Evolutionary conservation across 2,797 vertebrate genomes (phyloP).

Genomic region (Pipistrellus kuhlii): DNA sequence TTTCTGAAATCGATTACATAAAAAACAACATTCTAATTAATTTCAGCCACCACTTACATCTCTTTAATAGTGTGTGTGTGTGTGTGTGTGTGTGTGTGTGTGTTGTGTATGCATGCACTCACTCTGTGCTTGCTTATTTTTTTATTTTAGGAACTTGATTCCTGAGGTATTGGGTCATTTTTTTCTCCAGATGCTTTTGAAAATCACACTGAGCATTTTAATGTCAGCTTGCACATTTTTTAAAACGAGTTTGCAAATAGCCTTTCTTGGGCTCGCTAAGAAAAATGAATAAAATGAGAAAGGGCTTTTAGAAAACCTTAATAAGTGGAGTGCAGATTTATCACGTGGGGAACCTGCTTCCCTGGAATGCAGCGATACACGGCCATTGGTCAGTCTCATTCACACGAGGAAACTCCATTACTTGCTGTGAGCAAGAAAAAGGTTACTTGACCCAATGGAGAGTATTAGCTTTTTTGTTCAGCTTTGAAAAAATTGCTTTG

Average conservation of each 20-base stretch:
- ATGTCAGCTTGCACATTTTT: neutral
- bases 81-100: neutral
- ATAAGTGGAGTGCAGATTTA: slow-evolving; percentile 20
- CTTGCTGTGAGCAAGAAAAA: slow-evolving; percentile 66
- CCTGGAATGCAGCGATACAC: neutral
- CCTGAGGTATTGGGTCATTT: neutral
- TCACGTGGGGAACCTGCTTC: slow-evolving; percentile 6
- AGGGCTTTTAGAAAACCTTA: slow-evolving; percentile 51
- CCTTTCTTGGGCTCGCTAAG: slow-evolving; percentile 23
- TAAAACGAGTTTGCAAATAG: neutral
- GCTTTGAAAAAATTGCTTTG: slow-evolving; percentile 82
- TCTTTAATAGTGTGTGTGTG: neutral
- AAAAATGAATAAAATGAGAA: slow-evolving; percentile 66
- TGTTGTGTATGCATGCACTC: fast-evolving
- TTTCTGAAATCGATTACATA: neutral
- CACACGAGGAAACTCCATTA: slow-evolving; percentile 62
- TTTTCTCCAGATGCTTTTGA: slow-evolving; percentile 16
- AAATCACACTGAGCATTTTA: slow-evolving; percentile 32
- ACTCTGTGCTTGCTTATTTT: neutral
- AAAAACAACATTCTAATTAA: slow-evolving; percentile 33
- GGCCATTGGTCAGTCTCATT: slow-evolving; percentile 59
- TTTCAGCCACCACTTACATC: neutral
- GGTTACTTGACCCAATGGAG: slow-evolving; percentile 65
- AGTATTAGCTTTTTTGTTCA: slow-evolving; percentile 68
- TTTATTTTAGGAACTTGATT: slow-evolving; percentile 57